Conservation (phyloP, 2,888 invertebrate species). For the Alsophila aescularia region DNA sequence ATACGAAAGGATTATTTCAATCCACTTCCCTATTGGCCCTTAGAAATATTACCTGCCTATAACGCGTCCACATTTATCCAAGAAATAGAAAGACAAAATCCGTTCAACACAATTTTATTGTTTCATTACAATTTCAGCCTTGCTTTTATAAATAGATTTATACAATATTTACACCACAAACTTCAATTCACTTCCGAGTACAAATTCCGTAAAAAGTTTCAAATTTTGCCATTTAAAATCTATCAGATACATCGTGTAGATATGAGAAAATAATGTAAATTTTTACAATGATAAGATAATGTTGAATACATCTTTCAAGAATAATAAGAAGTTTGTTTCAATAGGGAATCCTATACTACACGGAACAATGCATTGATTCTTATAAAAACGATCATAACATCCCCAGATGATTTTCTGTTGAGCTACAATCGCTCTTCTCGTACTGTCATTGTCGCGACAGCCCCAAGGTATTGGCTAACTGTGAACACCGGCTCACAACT, state of each 20-base stretch:
- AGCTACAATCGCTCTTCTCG: slow-evolving; percentile 80
- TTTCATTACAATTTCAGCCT: slow-evolving; percentile 83
- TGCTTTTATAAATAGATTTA: slow-evolving; percentile 80
- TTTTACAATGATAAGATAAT: slow-evolving; percentile 56
- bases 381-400: slow-evolving; percentile 82
- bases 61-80: slow-evolving; percentile 1
- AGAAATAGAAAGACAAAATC: slow-evolving; percentile 36
- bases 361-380: slow-evolving; percentile 49
- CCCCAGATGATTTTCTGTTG: slow-evolving; percentile 72
- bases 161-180: slow-evolving; percentile 81
- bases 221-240: slow-evolving; percentile 52
- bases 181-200: slow-evolving; percentile 66
- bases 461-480: slow-evolving; percentile 88
- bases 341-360: slow-evolving; percentile 48
- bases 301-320: slow-evolving; percentile 46
- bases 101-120: slow-evolving; percentile 83
- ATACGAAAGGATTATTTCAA: slow-evolving; percentile 35
- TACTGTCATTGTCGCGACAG: slow-evolving; percentile 86
- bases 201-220: slow-evolving; percentile 79
- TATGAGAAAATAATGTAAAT: slow-evolving; percentile 66
- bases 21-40: slow-evolving; percentile 23
- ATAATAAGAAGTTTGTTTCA: slow-evolving; percentile 51
- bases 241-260: slow-evolving; percentile 54
- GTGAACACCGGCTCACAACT: slow-evolving; percentile 89
- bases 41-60: slow-evolving; percentile 9